These are phyloP conservation scores for Apostichopus leukothele DNA, from an alignment of 53 echinoderm and acorn worm species.

Conservation along the genomic window DNA sequence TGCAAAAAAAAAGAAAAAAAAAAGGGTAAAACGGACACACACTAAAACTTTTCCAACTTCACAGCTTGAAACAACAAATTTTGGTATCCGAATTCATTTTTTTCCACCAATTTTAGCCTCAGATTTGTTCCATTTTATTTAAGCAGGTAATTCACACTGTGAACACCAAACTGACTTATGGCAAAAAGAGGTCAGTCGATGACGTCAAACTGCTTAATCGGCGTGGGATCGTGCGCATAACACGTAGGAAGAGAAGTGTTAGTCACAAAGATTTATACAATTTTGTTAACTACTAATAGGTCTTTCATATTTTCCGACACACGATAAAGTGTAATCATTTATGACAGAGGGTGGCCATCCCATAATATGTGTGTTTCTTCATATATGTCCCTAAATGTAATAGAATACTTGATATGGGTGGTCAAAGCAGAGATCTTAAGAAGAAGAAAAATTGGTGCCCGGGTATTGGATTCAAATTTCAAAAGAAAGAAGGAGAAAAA, in stretches of 20 bases:
- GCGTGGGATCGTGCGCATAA: neutral
- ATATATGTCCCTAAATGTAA: neutral
- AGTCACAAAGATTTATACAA: neutral
- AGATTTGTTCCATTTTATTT: neutral
- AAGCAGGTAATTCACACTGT: slow-evolving; percentile 14
- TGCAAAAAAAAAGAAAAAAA: no score
- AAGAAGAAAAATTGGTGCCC: neutral
- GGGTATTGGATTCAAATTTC: neutral
- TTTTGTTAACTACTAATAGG: neutral
- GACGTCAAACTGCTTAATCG: neutral
- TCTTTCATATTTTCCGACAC: neutral
- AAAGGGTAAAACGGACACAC: no score
- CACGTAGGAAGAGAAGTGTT: neutral
- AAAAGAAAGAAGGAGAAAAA: neutral
- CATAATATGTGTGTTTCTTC: neutral
- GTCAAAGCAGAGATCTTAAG: neutral
- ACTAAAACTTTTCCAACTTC: neutral
- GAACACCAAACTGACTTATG: neutral
- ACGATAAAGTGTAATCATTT: neutral
- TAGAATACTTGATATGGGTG: neutral
- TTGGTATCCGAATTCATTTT: neutral
- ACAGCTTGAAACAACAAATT: neutral
- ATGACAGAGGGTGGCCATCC: slow-evolving; percentile 8
- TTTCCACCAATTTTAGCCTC: neutral
- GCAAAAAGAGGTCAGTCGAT: neutral